phyloP scores from a whole-genome alignment of 2,888 invertebrate genomes.

The Leistus spinibarbis region DNA sequence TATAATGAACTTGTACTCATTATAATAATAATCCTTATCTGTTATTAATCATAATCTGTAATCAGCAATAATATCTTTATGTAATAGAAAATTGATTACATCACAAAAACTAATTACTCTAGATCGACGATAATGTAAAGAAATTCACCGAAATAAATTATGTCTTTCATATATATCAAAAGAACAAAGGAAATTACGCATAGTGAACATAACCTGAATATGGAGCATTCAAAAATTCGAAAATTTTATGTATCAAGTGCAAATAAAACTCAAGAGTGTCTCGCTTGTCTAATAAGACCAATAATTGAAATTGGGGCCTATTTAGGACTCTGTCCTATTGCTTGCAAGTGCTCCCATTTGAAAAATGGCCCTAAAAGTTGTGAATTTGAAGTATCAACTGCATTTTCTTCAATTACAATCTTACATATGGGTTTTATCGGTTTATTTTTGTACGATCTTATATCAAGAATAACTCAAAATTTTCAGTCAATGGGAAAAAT shows the following conservation, averaged over 20 bases:
- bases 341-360: constrained; percentile 30
- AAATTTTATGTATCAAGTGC: background rate
- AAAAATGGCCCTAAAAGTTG: constrained; percentile 15
- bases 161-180: background rate
- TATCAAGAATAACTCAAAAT: background rate
- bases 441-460: background rate
- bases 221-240: background rate
- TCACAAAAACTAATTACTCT: background rate
- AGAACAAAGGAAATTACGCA: background rate
- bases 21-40: background rate
- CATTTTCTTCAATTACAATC: background rate
- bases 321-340: constrained; percentile 33
- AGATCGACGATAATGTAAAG: background rate
- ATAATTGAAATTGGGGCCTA: constrained; percentile 14
- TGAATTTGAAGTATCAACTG: constrained; percentile 2
- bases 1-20: too few species aligned
- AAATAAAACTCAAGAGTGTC: constrained; percentile 1
- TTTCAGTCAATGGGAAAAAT: background rate
- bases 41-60: background rate
- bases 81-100: background rate
- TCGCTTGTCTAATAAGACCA: constrained; percentile 36
- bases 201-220: background rate
- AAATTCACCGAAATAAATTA: background rate
- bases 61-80: background rate
- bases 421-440: background rate